Base-by-base conservation (phyloP, 1,140 invertebrate genomes). In the Aphis gossypii region DNA sequence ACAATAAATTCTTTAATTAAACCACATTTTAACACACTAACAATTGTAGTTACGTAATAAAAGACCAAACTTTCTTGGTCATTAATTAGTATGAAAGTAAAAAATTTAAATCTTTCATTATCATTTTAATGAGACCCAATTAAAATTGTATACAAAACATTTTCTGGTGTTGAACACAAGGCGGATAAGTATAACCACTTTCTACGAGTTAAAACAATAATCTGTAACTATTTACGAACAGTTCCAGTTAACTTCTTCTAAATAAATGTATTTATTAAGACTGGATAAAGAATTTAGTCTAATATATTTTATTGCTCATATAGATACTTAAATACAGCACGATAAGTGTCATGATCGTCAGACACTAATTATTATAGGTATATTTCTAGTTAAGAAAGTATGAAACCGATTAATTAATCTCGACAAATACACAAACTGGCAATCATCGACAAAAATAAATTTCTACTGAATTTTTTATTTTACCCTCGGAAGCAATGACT, bases 31-130 rank as follows among this genome's bases (percentile, higher is more conserved):
- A 6, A 21, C 21, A 44, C 18, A 87, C 23, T 56, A 89, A 89
- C 23, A 51, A 51, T 76, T 41, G 35, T 20, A 60, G 23, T 90
- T 60, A 11, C 87, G 54, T 54, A 68, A 90, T 18, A 9, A 90
- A 44, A 21, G 44, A 30, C 21, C 56, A 11, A 90, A 56, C 51
- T 90, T 68, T 90, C 89, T 48, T 68, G 46, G 21, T 18, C 7
- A 44, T 90, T 90, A 90, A 90, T 90, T 90, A 46, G 60, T n/a
- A 90, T 23, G 44, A 90, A 90, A 90, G 89, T 90, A 90, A 90
- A 56, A 20, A 60, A 20, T 18, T 68, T 44, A 48, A 56, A 90
- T n/a, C 5, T 56, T 56, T 90, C 38, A 89, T 90, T 90, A 41
- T 41, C 11, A 68, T 90, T 68, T n/a, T 90, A 68, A 90, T 44